Evolutionary conservation across 2,888 invertebrate species (phyloP).

Genomic region (Polylopha cassiicola): DNA sequence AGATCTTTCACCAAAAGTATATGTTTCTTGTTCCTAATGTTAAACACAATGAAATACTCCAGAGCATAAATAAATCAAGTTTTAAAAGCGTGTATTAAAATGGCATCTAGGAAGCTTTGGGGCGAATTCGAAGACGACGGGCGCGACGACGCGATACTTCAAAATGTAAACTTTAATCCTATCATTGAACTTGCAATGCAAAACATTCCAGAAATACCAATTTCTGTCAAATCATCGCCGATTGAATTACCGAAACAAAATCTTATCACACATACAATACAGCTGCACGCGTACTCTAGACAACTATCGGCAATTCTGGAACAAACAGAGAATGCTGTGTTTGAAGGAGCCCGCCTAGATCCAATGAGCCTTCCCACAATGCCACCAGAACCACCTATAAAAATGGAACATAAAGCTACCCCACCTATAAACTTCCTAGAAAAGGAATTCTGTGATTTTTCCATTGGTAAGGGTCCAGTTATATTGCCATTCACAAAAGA

Average conservation of each 20-base stretch:
- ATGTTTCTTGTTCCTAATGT: too few species aligned
- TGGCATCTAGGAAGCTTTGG: slow-evolving; percentile 57
- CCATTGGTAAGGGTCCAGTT: slow-evolving; percentile 59
- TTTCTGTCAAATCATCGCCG: slow-evolving; percentile 64
- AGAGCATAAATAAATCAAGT: too few species aligned
- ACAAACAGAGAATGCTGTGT: slow-evolving; percentile 53
- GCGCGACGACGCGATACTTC: slow-evolving; percentile 52
- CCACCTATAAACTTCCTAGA: slow-evolving; percentile 61
- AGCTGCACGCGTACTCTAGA: slow-evolving; percentile 56
- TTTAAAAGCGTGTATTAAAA: too few species aligned
- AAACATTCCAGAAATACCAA: slow-evolving; percentile 70
- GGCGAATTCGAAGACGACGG: slow-evolving; percentile 62
- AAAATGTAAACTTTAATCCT: slow-evolving; percentile 69
- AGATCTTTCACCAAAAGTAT: too few species aligned
- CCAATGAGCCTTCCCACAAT: slow-evolving; percentile 50
- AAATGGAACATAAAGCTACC: slow-evolving; percentile 50
- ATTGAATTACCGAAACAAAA: slow-evolving; percentile 65
- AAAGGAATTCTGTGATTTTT: slow-evolving; percentile 66
- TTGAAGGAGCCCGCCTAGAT: slow-evolving; percentile 52
- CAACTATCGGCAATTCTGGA: slow-evolving; percentile 58
- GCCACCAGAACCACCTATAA: slow-evolving; percentile 53
- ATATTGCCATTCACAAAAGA: slow-evolving; percentile 66
- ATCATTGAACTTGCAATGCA: slow-evolving; percentile 73
- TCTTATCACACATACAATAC: slow-evolving; percentile 67
- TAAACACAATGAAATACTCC: too few species aligned